Evolutionary conservation across 2,113 vertebrate species (phyloP).

Genomic region (Eptesicus fuscus): DNA sequence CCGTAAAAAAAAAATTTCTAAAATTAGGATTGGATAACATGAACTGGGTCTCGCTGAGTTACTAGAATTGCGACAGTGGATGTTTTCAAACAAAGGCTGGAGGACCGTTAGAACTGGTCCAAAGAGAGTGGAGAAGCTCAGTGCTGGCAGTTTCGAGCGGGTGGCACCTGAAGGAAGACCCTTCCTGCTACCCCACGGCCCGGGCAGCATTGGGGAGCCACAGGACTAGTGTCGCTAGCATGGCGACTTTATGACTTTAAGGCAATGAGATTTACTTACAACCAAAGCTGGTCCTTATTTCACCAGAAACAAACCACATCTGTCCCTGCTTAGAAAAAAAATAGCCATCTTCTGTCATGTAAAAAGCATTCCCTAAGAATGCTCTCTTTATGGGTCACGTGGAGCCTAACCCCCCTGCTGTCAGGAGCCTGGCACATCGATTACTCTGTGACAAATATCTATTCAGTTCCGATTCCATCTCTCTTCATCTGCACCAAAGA

Average conservation of each 20-base stretch:
- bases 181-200: neutral
- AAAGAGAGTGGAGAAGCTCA: neutral
- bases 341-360: neutral
- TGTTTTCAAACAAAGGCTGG: neutral
- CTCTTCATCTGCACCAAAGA: constrained; percentile 6
- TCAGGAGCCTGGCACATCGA: neutral
- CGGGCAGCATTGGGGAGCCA: neutral
- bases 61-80: neutral
- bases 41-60: neutral
- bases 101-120: neutral
- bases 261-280: constrained; percentile 20
- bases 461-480: neutral
- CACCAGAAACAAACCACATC: constrained; percentile 14
- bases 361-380: constrained; percentile 22
- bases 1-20: neutral
- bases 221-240: neutral
- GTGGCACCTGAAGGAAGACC: neutral
- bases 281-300: constrained; percentile 9
- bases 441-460: constrained; percentile 10
- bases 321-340: neutral
- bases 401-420: neutral
- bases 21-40: neutral
- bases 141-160: neutral
- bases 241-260: neutral
- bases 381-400: neutral